Evolutionary conservation across 2,113 vertebrate species (phyloP), one percentile per base, ranked within the genome.

Genomic region (Isurus oxyrinchus): DNA sequence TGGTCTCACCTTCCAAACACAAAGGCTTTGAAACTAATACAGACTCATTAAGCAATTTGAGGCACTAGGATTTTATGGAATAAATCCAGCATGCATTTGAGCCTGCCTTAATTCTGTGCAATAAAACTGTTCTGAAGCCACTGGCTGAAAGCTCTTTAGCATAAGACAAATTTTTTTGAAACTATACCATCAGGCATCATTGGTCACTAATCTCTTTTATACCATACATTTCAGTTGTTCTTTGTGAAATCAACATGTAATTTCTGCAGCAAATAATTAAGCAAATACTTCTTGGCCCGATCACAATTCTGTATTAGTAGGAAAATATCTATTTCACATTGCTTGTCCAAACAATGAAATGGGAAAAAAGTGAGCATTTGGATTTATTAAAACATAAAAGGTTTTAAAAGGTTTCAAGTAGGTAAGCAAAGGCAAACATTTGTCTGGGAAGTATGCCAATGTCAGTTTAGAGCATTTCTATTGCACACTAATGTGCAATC

Each of bases 381-480:
- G 27, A 91, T 59, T 91, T 10, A 66, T 94, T 40, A 49, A 69
- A 95, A 44, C 19, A 66, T 2, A 59, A 59, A 67, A 95, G 40
- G 3, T 69, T 67, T 95, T 31, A 67, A 49, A 67, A 67, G 61
- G 10, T 69, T 95, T 69, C 63, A 95, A 95, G 44, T 40, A 40
- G 61, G n/a, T 95, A 95, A 95, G 93, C 19, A 95, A 69, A 69
- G 66, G 35, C 61, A 95, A 95, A 95, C 40, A 95, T 67, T 67
- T 67, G 40, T 95, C 93, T 95, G 93, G 61, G 61, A 49, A 95
- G 61, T 23, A 69, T 67, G 61, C 93, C 93, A 69, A 67, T 27
- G 93, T 95, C 93, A 44, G 91, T 66, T 63, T 67, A 94, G n/a
- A 94, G 61, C 91, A 69, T 69, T 95, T 95, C 66, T 44, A 95